Conservation (phyloP, 2,113 vertebrate genomes). For the Lonchura striata region DNA sequence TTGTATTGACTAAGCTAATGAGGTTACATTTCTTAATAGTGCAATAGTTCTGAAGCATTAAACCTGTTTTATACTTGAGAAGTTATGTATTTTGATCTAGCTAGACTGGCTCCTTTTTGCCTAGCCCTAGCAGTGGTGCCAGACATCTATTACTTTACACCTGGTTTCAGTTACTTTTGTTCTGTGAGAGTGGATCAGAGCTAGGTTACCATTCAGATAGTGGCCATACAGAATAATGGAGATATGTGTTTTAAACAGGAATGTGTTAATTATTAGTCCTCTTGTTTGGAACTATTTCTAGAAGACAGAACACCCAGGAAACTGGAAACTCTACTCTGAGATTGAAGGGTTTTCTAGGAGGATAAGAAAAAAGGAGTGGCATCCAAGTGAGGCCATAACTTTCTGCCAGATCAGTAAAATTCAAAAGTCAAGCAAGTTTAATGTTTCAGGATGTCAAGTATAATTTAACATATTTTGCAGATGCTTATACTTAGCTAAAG, state of each 20-base stretch:
- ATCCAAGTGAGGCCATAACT: neutral
- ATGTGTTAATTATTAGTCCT: neutral
- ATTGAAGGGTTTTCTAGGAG: neutral
- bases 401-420: neutral
- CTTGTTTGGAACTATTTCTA: neutral
- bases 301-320: fast-evolving
- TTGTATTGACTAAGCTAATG: neutral
- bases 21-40: neutral
- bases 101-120: neutral
- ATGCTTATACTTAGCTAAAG: neutral
- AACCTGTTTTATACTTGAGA: neutral
- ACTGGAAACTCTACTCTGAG: neutral
- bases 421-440: neutral
- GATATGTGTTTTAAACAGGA: neutral
- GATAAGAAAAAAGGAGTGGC: neutral
- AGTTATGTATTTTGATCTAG: neutral
- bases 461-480: neutral
- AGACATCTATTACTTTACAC: neutral
- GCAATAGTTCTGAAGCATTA: neutral
- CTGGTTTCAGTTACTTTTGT: neutral
- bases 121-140: neutral
- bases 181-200: neutral
- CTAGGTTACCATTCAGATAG: neutral
- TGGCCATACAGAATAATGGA: neutral
- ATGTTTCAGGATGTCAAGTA: neutral